These are phyloP conservation scores for Dusona sp. DNA, from an alignment of 2,888 invertebrate genomes.

Conservation along the genomic window DNA sequence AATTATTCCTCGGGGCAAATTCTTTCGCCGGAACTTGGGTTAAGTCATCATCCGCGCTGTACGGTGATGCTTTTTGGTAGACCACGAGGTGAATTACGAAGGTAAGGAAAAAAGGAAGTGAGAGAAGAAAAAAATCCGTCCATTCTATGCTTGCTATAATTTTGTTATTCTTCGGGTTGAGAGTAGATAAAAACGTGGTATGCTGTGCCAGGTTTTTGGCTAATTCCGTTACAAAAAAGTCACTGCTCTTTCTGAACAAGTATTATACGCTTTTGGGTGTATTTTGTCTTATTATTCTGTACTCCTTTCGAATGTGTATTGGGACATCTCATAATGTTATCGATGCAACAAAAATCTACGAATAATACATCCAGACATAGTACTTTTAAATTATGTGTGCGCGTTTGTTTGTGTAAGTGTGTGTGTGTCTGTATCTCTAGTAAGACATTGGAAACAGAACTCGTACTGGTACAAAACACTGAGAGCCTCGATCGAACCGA, in stretches of 20 bases:
- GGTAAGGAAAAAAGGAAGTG: neutral
- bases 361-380: neutral
- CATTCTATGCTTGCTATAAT: conserved; percentile 4
- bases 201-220: neutral
- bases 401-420: neutral
- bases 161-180: neutral
- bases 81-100: conserved; percentile 42
- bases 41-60: conserved; percentile 36
- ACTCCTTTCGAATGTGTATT: neutral
- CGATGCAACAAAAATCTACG: neutral
- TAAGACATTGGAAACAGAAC: neutral
- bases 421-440: neutral
- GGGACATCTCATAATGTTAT: neutral
- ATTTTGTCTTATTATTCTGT: neutral
- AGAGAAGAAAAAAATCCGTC: neutral
- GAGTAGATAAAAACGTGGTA: conserved; percentile 13
- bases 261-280: neutral
- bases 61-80: conserved; percentile 21
- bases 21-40: conserved; percentile 50
- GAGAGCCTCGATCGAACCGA: conserved; percentile 67
- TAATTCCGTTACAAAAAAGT: conserved; percentile 16
- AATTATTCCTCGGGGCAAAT: conserved; percentile 63
- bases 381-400: neutral
- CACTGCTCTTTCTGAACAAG: neutral
- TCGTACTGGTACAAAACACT: conserved; percentile 43